Conservation (phyloP, 2,797 vertebrate genomes). For the Spinus olivaceus region DNA sequence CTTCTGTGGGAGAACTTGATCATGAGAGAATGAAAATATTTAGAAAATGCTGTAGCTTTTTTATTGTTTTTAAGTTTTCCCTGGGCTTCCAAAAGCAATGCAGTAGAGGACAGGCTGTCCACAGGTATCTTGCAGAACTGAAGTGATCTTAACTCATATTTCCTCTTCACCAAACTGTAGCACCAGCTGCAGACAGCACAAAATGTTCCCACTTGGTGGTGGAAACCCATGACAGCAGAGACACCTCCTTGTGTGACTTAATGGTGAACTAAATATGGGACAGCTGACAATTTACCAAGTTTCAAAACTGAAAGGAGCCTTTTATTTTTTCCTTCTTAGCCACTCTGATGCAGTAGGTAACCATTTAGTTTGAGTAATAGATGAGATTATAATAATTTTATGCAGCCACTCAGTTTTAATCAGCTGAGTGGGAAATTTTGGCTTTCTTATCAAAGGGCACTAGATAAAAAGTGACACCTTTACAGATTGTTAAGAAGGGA, state of each 20-base stretch:
- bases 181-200: not conserved
- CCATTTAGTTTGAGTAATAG: slow-evolving; percentile 9
- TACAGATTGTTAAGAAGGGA: slow-evolving; percentile 10
- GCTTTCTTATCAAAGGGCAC: slow-evolving; percentile 39
- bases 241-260: not conserved
- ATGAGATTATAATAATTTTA: slow-evolving; percentile 16
- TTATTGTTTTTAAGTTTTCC: not conserved
- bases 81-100: not conserved
- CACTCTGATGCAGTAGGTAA: not conserved
- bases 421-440: slow-evolving; percentile 24
- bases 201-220: not conserved
- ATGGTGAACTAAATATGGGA: not conserved
- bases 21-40: not conserved
- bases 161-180: not conserved
- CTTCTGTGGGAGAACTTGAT: not conserved
- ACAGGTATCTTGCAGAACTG: not conserved
- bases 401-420: slow-evolving; percentile 32
- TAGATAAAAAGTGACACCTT: not conserved
- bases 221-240: not conserved
- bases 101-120: not conserved
- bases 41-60: not conserved
- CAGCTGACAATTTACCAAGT: not conserved
- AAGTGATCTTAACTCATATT: not conserved
- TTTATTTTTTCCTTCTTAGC: not conserved
- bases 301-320: not conserved